A percentile compares a stretch with the other conserved stretches of the same genome.
phyloP scores from a whole-genome alignment of 2,888 invertebrate genomes.

The Eupithecia dodoneata region DNA sequence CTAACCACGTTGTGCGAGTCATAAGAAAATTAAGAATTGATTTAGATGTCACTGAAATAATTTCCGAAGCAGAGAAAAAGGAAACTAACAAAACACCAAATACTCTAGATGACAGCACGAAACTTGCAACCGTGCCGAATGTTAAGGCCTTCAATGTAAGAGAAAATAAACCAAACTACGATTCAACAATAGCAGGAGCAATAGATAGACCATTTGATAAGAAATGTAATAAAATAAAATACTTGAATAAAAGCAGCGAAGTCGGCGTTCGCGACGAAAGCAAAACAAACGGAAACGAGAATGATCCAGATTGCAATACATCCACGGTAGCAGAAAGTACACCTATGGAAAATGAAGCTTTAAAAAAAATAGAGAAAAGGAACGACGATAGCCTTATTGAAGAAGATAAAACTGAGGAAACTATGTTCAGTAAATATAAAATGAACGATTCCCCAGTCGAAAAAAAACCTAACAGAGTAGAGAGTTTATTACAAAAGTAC shows the following conservation, averaged over 20 bases:
- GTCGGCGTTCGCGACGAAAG: background rate
- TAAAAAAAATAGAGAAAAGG: background rate
- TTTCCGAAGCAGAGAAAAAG: constrained; percentile 28
- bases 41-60: constrained; percentile 65
- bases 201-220: background rate
- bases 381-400: background rate
- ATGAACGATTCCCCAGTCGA: constrained; percentile 15
- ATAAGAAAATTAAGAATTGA: constrained; percentile 67
- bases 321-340: background rate
- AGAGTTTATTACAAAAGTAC: constrained; percentile 65
- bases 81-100: constrained; percentile 9
- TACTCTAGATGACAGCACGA: background rate
- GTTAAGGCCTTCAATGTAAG: background rate
- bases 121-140: background rate
- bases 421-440: constrained; percentile 18
- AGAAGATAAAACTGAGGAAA: constrained; percentile 4
- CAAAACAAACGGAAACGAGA: background rate
- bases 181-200: background rate
- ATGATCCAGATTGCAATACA: background rate
- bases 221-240: background rate
- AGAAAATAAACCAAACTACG: background rate
- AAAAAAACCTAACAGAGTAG: constrained; percentile 44
- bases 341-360: background rate
- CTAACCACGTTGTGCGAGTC: constrained; percentile 55
- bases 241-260: background rate